Evolutionary conservation across 2,888 invertebrate species (phyloP).

Genomic region (Macrophya alboannulata): DNA sequence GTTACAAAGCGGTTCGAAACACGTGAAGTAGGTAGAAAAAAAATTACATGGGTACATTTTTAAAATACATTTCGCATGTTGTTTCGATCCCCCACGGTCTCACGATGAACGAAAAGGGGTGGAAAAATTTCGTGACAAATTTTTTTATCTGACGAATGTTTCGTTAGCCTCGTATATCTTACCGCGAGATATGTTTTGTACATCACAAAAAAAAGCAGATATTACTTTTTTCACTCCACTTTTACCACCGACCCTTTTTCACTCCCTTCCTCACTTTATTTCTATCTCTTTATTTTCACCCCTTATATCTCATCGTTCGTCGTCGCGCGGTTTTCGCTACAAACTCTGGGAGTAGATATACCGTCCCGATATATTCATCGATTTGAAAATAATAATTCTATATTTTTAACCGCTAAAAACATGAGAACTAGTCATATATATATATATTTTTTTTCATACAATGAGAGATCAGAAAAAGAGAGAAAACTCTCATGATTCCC

Average conservation of each 20-base stretch:
- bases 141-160: slow-evolving; percentile 25
- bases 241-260: neutral
- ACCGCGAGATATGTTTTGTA: slow-evolving; percentile 34
- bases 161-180: slow-evolving; percentile 42
- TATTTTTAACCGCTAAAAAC: neutral
- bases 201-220: slow-evolving; percentile 37
- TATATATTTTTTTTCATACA: neutral
- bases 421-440: neutral
- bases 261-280: neutral
- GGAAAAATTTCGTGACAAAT: neutral
- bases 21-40: neutral
- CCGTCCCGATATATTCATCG: slow-evolving; percentile 23
- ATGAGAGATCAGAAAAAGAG: neutral
- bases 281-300: slow-evolving; percentile 43
- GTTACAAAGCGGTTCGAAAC: neutral
- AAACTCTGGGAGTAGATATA: slow-evolving; percentile 22
- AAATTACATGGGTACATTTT: neutral
- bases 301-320: slow-evolving; percentile 51
- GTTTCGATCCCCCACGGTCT: neutral
- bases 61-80: neutral
- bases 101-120: neutral
- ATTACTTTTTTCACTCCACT: slow-evolving; percentile 19
- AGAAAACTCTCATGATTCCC: neutral
- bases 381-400: neutral
- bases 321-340: slow-evolving; percentile 42